These are phyloP conservation scores for Cybosia mesomella DNA, from an alignment of 2,888 invertebrate genomes.

Conservation along the genomic window DNA sequence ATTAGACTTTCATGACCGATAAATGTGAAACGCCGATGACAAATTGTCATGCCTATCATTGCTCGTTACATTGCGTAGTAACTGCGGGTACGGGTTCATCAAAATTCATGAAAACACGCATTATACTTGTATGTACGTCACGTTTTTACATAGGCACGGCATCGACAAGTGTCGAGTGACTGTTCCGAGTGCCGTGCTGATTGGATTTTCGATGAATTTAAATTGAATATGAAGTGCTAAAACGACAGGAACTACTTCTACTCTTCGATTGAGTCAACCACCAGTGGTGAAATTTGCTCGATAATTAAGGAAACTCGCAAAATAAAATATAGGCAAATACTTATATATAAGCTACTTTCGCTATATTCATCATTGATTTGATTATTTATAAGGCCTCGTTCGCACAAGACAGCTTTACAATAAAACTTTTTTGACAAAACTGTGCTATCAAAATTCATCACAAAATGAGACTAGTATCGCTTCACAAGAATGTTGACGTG, in stretches of 20 bases:
- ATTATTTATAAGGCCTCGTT: background rate
- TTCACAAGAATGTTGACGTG: background rate
- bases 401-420: background rate
- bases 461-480: too few relatives aligned
- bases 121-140: constrained; percentile 40
- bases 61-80: constrained; percentile 47
- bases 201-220: constrained; percentile 17
- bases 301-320: background rate
- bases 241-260: background rate
- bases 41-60: constrained; percentile 46
- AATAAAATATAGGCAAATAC: background rate
- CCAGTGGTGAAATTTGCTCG: too few relatives aligned
- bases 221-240: constrained; percentile 19
- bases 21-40: constrained; percentile 44
- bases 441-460: too few relatives aligned
- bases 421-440: too few relatives aligned
- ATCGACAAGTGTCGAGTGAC: constrained; percentile 26
- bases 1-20: constrained; percentile 44
- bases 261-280: background rate
- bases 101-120: constrained; percentile 61
- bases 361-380: background rate
- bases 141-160: constrained; percentile 32
- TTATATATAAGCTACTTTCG: background rate
- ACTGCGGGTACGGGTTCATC: constrained; percentile 58
- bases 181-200: constrained; percentile 22